Percentiles rank a stretch among this genome's conserved stretches.
phyloP scores from a whole-genome alignment of 2,113 vertebrate genomes.

The Phaetusa simplex region DNA sequence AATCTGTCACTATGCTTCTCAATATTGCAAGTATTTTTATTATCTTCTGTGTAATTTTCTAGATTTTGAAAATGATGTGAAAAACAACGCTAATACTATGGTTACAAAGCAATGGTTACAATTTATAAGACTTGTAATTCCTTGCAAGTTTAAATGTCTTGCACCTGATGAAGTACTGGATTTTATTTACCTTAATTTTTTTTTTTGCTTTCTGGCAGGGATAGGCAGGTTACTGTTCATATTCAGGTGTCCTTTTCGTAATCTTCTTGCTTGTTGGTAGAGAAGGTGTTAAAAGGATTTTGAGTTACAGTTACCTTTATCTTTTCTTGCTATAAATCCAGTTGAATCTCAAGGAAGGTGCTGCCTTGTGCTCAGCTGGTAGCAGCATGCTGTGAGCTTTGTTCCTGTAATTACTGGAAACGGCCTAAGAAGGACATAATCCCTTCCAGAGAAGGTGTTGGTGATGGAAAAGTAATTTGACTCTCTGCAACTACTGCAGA shows the following conservation, averaged over 20 bases:
- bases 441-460: neutral
- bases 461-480: neutral
- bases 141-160: neutral
- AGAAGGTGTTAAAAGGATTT: neutral
- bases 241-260: neutral
- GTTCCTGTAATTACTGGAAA: neutral
- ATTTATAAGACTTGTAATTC: neutral
- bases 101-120: neutral
- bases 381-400: neutral
- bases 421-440: neutral
- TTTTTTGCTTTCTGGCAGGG: neutral
- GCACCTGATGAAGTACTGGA: neutral
- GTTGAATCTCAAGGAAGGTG: neutral
- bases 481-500: neutral
- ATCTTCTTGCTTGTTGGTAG: neutral
- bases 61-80: neutral
- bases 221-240: neutral
- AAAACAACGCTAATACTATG: neutral
- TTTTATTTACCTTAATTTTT: neutral
- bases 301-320: neutral
- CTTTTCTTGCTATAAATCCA: neutral
- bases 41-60: neutral
- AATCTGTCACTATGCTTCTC: neutral
- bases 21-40: neutral
- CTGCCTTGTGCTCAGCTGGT: neutral